Evolutionary conservation across 1,140 invertebrate genomes (phyloP).

Genomic region (Phenacoccus solenopsis): DNA sequence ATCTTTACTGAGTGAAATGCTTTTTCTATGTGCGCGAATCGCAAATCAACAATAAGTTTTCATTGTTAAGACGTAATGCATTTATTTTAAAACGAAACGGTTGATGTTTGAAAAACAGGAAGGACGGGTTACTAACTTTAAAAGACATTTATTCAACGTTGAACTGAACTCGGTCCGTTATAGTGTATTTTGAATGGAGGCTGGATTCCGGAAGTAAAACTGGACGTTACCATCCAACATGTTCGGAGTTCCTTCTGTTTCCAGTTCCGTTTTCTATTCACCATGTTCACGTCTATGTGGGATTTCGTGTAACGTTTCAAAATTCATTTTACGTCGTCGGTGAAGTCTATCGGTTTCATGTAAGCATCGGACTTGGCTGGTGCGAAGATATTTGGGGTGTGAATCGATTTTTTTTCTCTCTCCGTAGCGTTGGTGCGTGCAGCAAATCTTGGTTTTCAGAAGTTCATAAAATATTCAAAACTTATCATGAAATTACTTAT

Average conservation of each 20-base stretch:
- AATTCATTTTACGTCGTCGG: background rate
- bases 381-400: too few relatives aligned
- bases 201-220: background rate
- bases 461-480: background rate
- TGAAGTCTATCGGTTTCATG: background rate
- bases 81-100: conserved; percentile 2
- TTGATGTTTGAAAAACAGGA: conserved; percentile 10
- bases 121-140: conserved; percentile 7
- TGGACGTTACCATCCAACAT: background rate
- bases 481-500: background rate
- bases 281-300: background rate
- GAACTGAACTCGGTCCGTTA: background rate
- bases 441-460: too few relatives aligned
- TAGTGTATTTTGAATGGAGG: conserved; percentile 6
- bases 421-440: too few relatives aligned
- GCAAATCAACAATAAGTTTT: conserved; percentile 2
- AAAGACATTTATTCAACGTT: conserved; percentile 13
- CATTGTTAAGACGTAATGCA: background rate
- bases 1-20: background rate
- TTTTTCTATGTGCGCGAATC: background rate
- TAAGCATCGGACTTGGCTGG: too few relatives aligned
- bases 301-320: background rate
- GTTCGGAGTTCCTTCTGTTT: background rate
- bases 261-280: background rate
- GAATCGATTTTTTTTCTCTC: too few relatives aligned